Evolutionary conservation across 1,140 invertebrate species (phyloP).

Genomic region (Nomia melanderi): DNA sequence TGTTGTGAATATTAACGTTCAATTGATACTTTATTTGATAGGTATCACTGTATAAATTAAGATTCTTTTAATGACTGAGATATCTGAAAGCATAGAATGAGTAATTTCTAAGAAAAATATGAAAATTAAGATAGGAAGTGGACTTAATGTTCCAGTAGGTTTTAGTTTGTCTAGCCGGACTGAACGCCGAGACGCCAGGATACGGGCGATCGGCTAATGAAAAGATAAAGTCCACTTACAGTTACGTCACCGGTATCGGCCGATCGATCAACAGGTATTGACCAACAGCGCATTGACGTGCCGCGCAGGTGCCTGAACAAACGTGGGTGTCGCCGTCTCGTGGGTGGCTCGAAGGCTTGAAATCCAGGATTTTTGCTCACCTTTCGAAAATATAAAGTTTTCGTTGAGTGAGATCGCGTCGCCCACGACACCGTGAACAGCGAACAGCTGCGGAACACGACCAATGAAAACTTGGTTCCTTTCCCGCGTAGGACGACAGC

Average conservation of each 20-base stretch:
- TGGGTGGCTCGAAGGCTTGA: slow-evolving; percentile 60
- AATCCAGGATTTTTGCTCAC: slow-evolving; percentile 58
- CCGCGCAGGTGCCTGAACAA: slow-evolving; percentile 57
- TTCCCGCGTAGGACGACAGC: slow-evolving; percentile 61
- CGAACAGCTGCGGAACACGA: slow-evolving; percentile 59
- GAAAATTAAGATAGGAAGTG: too few species aligned
- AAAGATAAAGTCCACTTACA: slow-evolving; percentile 15
- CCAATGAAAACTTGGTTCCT: slow-evolving; percentile 60
- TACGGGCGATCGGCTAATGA: slow-evolving; percentile 20
- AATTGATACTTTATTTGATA: too few species aligned
- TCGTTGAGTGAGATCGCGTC: slow-evolving; percentile 57
- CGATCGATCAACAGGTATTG: slow-evolving; percentile 57
- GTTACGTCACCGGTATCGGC: slow-evolving; percentile 50
- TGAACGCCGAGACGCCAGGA: too few species aligned
- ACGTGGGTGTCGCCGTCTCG: slow-evolving; percentile 54
- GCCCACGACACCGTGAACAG: slow-evolving; percentile 52
- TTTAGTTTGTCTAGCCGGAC: too few species aligned
- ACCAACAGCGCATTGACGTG: slow-evolving; percentile 25
- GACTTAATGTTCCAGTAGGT: too few species aligned
- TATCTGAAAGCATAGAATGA: too few species aligned
- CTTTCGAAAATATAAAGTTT: slow-evolving; percentile 67
- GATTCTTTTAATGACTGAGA: too few species aligned
- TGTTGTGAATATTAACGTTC: too few species aligned
- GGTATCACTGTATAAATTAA: too few species aligned
- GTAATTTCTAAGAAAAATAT: too few species aligned